Conservation (phyloP, 2,888 invertebrate species). For the Sturmia bella region DNA sequence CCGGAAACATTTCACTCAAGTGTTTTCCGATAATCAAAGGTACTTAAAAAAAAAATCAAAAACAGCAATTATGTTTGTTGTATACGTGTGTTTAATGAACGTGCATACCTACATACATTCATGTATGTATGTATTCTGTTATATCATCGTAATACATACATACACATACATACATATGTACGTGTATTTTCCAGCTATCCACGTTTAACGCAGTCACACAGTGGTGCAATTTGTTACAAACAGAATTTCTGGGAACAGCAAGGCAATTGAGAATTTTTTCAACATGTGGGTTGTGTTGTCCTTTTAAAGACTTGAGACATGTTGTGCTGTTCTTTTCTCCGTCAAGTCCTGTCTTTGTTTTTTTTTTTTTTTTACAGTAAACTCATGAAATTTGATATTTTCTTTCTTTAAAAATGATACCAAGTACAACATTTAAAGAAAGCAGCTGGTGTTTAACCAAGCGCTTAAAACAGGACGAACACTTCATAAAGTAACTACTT, state of each 20-base stretch:
- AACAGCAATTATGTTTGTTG: slow-evolving; percentile 22
- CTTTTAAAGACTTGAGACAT: slow-evolving; percentile 46
- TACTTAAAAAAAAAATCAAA: slow-evolving; percentile 34
- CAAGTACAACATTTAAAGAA: slow-evolving; percentile 35
- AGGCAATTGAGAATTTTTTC: slow-evolving; percentile 35
- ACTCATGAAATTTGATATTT: slow-evolving; percentile 68
- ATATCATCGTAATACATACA: neutral
- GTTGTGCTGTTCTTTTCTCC: slow-evolving; percentile 30
- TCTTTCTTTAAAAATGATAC: slow-evolving; percentile 41
- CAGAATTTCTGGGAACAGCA: slow-evolving; percentile 36
- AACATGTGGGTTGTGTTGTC: slow-evolving; percentile 55
- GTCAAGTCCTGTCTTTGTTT: slow-evolving; percentile 57
- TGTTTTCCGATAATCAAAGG: slow-evolving; percentile 68
- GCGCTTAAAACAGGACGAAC: slow-evolving; percentile 50
- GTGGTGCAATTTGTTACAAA: slow-evolving; percentile 19
- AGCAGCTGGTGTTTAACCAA: slow-evolving; percentile 57
- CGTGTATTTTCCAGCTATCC: neutral
- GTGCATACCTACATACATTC: neutral
- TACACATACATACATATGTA: neutral
- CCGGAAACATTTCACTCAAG: slow-evolving; percentile 66
- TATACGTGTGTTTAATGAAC: slow-evolving; percentile 1
- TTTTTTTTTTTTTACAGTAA: slow-evolving; percentile 53
- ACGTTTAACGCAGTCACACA: too few species aligned
- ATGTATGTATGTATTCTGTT: neutral
- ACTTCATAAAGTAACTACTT: slow-evolving; percentile 54